Evolutionary conservation across 92 coral and sea anemone genomes (phyloP).

Genomic region (Palythoa grandis): DNA sequence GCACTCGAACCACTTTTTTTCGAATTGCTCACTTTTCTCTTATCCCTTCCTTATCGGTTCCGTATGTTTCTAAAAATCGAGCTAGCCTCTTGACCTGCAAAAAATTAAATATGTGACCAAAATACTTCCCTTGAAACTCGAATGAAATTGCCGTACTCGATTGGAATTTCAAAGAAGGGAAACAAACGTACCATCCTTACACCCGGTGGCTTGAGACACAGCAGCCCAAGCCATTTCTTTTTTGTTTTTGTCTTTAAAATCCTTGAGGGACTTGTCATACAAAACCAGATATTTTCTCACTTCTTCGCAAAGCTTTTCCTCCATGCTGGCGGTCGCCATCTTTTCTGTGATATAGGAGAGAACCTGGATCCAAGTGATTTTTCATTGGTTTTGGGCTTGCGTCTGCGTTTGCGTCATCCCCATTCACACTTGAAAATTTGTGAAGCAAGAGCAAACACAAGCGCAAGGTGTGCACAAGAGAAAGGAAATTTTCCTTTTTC

Average conservation of each 20-base stretch:
- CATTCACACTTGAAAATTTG: no score
- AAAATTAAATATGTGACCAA: conserved; percentile 7
- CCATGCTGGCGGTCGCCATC: background rate
- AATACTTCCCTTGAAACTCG: conserved; percentile 16
- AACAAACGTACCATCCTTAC: conserved; percentile 10
- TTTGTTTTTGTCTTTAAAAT: background rate
- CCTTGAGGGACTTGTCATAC: background rate
- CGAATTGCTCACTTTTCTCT: conserved; percentile 12
- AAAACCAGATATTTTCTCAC: background rate
- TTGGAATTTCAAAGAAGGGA: background rate
- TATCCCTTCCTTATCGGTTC: conserved; percentile 34
- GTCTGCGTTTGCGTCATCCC: no score
- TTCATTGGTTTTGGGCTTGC: background rate
- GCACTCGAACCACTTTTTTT: conserved; percentile 33
- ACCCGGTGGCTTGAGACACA: conserved; percentile 13
- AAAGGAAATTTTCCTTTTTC: background rate
- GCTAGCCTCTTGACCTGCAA: conserved; percentile 18
- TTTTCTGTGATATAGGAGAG: no score
- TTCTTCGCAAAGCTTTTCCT: background rate
- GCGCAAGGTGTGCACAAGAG: background rate
- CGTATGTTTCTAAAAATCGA: conserved; percentile 30
- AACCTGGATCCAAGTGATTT: no score
- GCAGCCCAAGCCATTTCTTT: conserved; percentile 2
- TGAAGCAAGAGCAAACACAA: background rate
- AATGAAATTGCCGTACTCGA: conserved; percentile 8